Percentiles rank a stretch among this genome's conserved stretches.
These are phyloP conservation scores for Protaetia brevitarsis DNA, from an alignment of 1,140 invertebrate species.

Conservation along the genomic window DNA sequence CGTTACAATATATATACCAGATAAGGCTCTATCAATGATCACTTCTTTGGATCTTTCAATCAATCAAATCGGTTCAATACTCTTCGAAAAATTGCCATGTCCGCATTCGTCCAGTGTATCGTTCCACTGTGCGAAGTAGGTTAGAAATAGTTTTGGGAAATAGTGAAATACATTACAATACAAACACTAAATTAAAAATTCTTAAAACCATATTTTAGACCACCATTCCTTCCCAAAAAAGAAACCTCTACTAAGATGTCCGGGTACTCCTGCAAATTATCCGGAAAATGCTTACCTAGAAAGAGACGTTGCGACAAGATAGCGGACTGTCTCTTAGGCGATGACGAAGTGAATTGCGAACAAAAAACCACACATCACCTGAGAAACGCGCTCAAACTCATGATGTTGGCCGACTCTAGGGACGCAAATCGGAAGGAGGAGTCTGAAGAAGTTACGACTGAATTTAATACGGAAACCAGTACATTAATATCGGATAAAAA, in stretches of 20 bases:
- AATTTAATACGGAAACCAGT: not conserved
- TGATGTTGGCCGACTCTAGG: conserved; percentile 20
- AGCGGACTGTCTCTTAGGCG: conserved; percentile 70
- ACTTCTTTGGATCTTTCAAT: no score
- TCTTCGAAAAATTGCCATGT: no score
- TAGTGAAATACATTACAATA: no score
- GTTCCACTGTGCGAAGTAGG: no score
- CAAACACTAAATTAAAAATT: no score
- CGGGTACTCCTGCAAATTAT: conserved; percentile 65
- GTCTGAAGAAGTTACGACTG: not conserved
- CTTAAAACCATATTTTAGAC: not conserved
- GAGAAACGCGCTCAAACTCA: conserved; percentile 32
- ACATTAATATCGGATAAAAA: conserved; percentile 11
- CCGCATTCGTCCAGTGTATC: no score
- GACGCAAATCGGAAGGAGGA: not conserved
- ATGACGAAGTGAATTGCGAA: conserved; percentile 70
- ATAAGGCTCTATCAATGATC: no score
- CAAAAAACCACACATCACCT: conserved; percentile 35
- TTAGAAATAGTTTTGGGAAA: no score
- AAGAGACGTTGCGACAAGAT: conserved; percentile 65
- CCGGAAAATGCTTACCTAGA: conserved; percentile 62
- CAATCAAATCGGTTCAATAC: no score
- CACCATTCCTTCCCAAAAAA: conserved; percentile 26
- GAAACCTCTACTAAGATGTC: conserved; percentile 61
- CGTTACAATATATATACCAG: no score